Evolutionary conservation across 1,140 invertebrate genomes (phyloP), one percentile per base, ranked within the genome.

Genomic region (Drosophila baimaii): DNA sequence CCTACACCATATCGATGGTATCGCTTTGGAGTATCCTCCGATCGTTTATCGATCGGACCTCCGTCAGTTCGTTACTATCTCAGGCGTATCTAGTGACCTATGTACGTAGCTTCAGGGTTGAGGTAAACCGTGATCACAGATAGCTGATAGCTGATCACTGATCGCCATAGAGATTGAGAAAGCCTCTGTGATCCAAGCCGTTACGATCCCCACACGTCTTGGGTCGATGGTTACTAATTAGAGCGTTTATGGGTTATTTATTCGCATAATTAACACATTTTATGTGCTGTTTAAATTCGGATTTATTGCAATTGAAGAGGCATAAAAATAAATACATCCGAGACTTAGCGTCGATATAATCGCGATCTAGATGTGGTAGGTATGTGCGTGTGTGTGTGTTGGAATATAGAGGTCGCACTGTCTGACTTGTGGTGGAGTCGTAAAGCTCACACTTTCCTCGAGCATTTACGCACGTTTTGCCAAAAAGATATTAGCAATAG

Each of bases 201-300:
- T 33, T 58, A 29, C 44, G 37, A 58, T 47, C 23, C 58, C 46
- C 69, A 58, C 71, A 88, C 83, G 84, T 84, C 83, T 83, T 82
- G 73, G 54, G 63, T 73, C 72, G 76, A 62, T 74, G 79, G 55
- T 73, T 81, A 79, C 68, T 88, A 89, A 88, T 88, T 89, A 80
- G 83, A 82, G 77, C 55, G 69, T 75, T 88, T 89, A 83, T 88
- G 79, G 83, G 72, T 89, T 88, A 78, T 88, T 88, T 83, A 89
- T 74, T 65, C 66, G 64, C 23, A 52, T 41, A 90, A 90, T 89
- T 85, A 81, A 49, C 81, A 81, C 81, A 58, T 81, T 89, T 90
- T 81, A 85, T 83, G 81, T 62, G 82, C 79, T 77, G 54, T 89
- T 89, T 90, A 89, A 85, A 72, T 76, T 79, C 62, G 68, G 76